These are phyloP conservation scores for Papilio helenus DNA, from an alignment of 1,140 invertebrate species.

Conservation along the genomic window DNA sequence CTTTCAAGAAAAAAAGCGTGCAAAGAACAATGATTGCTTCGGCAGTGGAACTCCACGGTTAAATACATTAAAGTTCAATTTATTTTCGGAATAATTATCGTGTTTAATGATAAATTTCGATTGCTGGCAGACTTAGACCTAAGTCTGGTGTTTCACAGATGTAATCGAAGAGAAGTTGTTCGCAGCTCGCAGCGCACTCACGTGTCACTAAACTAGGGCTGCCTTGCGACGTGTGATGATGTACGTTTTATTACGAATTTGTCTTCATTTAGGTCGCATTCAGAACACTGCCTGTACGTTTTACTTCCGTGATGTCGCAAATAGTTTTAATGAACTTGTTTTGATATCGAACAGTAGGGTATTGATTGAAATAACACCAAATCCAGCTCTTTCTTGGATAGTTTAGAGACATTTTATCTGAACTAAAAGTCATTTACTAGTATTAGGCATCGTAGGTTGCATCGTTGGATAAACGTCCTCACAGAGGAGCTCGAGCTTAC, in stretches of 20 bases:
- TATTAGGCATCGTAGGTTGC: no score
- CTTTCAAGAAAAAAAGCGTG: no score
- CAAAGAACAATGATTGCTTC: no score
- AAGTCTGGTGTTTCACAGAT: background rate
- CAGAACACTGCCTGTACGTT: background rate
- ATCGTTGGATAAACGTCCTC: background rate
- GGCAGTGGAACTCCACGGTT: no score
- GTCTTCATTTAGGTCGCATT: slow-evolving; percentile 11
- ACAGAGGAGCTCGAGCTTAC: background rate
- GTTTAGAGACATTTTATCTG: background rate
- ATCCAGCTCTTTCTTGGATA: background rate
- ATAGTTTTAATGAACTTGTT: slow-evolving; percentile 5
- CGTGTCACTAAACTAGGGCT: background rate
- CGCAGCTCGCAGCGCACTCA: background rate
- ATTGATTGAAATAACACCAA: background rate
- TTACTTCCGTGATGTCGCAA: background rate
- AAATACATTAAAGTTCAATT: no score
- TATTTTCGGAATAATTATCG: no score
- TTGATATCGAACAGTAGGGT: background rate
- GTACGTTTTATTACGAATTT: slow-evolving; percentile 11
- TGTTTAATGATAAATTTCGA: no score
- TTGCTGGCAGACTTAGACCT: no score
- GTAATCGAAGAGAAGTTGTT: background rate
- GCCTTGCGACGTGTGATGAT: background rate
- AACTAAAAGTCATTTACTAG: background rate